These are phyloP conservation scores for Palythoa caribaeorum DNA, from an alignment of 92 coral and sea anemone genomes.

Conservation along the genomic window DNA sequence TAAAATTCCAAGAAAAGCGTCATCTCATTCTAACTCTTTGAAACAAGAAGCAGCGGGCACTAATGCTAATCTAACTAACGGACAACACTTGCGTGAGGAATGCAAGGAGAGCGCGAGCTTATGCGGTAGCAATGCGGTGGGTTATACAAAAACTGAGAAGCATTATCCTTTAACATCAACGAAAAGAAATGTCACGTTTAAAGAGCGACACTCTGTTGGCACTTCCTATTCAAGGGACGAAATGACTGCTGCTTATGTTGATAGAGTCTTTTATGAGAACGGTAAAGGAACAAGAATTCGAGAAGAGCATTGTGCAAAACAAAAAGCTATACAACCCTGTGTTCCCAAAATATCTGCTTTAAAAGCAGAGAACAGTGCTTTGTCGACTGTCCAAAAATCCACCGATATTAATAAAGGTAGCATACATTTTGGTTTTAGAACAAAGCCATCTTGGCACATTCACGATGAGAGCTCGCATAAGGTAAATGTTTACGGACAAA, in stretches of 20 bases:
- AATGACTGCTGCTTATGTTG: not conserved
- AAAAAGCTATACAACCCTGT: not conserved
- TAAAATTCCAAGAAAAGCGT: constrained; percentile 27
- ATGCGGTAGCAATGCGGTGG: not conserved
- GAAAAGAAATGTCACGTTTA: not conserved
- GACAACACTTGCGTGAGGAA: not conserved
- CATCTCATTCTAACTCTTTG: not conserved
- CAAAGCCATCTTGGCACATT: constrained; percentile 12
- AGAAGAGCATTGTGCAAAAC: not conserved
- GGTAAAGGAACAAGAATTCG: not conserved
- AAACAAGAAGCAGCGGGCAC: not conserved
- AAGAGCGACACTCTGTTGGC: not conserved
- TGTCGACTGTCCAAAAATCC: not conserved
- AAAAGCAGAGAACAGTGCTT: not conserved
- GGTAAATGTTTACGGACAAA: not conserved
- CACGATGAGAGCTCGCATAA: not conserved
- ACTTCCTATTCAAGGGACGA: not conserved
- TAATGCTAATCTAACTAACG: not conserved
- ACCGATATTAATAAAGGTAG: not conserved
- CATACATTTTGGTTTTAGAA: not conserved
- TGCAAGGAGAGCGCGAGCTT: not conserved
- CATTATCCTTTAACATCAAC: not conserved
- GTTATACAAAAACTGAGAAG: not conserved
- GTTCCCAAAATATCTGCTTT: not conserved
- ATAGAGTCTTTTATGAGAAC: not conserved